A percentile compares a stretch with the other conserved stretches of the same genome.
Conservation (phyloP, 1,140 invertebrate genomes). For the Colletes gigas region DNA sequence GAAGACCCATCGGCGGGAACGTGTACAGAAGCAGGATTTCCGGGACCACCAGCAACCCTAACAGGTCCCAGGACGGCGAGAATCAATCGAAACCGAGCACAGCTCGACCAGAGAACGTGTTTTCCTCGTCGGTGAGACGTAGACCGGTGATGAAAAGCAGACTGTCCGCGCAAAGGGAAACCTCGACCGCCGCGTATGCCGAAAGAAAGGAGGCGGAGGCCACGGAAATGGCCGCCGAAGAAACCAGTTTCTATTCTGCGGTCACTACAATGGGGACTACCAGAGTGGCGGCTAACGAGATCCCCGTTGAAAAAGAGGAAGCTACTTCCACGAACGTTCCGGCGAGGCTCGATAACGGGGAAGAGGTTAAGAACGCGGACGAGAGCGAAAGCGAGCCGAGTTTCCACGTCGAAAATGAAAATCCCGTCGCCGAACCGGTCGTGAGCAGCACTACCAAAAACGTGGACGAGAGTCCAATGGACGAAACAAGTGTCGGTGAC, state of each 20-base stretch:
- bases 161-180: conserved; percentile 1
- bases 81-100: conserved; percentile 40
- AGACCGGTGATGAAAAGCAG: conserved; percentile 65
- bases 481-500: background rate
- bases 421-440: conserved; percentile 5
- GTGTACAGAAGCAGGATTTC: conserved; percentile 73
- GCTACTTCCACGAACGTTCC: background rate
- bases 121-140: conserved; percentile 67
- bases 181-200: background rate
- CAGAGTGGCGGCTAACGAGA: conserved; percentile 43
- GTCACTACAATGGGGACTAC: conserved; percentile 27
- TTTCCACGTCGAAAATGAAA: background rate
- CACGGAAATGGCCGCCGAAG: conserved; percentile 72
- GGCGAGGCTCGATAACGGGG: accelerated
- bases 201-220: conserved; percentile 48
- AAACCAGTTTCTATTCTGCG: conserved; percentile 72
- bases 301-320: conserved; percentile 34
- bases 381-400: background rate
- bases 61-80: conserved; percentile 16
- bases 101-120: conserved; percentile 70
- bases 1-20: conserved; percentile 65
- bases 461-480: conserved; percentile 2
- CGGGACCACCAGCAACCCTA: conserved; percentile 27
- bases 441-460: background rate
- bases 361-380: background rate